These are phyloP conservation scores for Melanargia galathea DNA, from an alignment of 2,888 invertebrate species.

Conservation along the genomic window DNA sequence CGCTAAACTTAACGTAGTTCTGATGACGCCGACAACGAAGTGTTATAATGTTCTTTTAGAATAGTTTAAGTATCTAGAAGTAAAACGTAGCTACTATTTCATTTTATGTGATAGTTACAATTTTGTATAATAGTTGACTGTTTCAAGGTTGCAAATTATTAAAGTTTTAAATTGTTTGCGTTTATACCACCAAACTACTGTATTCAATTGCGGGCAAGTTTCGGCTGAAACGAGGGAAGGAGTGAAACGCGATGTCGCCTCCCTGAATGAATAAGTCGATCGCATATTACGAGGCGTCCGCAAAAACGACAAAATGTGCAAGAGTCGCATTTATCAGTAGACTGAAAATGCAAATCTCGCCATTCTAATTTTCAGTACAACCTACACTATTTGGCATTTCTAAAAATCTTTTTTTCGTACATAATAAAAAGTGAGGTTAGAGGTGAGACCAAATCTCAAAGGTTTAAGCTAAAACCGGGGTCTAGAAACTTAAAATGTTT, in stretches of 20 bases:
- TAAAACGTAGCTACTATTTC: neutral
- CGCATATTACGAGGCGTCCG: neutral
- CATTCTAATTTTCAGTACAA: too few relatives aligned
- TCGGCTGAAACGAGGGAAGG: neutral
- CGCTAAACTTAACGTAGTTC: neutral
- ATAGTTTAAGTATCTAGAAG: too few relatives aligned
- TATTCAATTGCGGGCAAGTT: conserved; percentile 3
- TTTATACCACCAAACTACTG: neutral
- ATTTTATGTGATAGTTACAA: too few relatives aligned
- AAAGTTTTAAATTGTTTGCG: neutral
- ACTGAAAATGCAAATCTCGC: too few relatives aligned
- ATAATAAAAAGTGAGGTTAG: too few relatives aligned
- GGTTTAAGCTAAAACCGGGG: too few relatives aligned
- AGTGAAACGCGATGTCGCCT: neutral
- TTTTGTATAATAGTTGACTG: too few relatives aligned
- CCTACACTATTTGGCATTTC: too few relatives aligned
- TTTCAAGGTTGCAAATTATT: neutral
- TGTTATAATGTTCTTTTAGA: neutral
- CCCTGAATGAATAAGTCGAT: neutral
- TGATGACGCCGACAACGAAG: neutral
- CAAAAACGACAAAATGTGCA: neutral
- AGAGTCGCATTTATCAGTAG: neutral
- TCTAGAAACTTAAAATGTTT: too few relatives aligned
- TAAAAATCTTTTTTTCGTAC: too few relatives aligned
- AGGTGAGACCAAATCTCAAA: too few relatives aligned